Percentiles rank a stretch among this genome's conserved stretches.
Evolutionary conservation across 2,113 vertebrate species (phyloP).

Genomic region (Mus musculus): GRCm39 chr7:50153501-50154000

Average conservation of each 20-base stretch:
- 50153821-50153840: not conserved
- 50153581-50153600: conserved; percentile 12
- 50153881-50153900: not conserved
- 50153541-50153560: not conserved
- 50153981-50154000: not conserved
- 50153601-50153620: not conserved
- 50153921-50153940: not conserved
- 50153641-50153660: not conserved
- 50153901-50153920: not conserved
- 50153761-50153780: not conserved
- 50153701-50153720: not conserved
- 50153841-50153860: not conserved
- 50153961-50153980: not conserved
- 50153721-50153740: not conserved
- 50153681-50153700: not conserved
- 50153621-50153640: conserved; percentile 37
- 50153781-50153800: not conserved
- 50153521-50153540: not conserved
- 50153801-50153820: not conserved
- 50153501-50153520: not conserved
- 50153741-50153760: too few species aligned
- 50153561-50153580: not conserved
- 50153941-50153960: not conserved
- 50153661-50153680: not conserved
- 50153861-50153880: not conserved